Percentiles rank a stretch among this genome's conserved stretches.
These are phyloP conservation scores for Euglossa dilemma DNA, from an alignment of 1,140 invertebrate species.

Conservation along the genomic window DNA sequence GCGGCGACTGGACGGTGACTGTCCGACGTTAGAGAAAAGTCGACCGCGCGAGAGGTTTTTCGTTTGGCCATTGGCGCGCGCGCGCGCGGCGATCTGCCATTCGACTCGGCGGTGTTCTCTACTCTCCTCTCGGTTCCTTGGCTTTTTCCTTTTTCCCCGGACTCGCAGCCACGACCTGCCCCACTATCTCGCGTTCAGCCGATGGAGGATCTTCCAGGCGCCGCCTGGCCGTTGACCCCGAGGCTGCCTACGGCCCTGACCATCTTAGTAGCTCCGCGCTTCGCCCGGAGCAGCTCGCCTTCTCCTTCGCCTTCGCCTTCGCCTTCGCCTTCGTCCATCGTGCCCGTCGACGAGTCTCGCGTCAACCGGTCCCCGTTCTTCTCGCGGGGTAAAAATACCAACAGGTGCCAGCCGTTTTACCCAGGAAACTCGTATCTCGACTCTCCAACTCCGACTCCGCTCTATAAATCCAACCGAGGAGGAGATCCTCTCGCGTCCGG, in stretches of 20 bases:
- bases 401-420: neutral
- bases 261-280: conserved; percentile 40
- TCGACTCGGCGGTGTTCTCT: conserved; percentile 34
- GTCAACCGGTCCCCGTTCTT: neutral
- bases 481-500: neutral
- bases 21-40: too few species aligned
- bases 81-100: conserved; percentile 12
- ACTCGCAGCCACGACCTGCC: conserved; percentile 78
- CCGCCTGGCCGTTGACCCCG: conserved; percentile 80
- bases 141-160: conserved; percentile 40
- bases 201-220: conserved; percentile 78
- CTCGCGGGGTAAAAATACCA: neutral
- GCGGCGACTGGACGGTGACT: too few species aligned
- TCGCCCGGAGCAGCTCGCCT: too few species aligned
- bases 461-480: neutral
- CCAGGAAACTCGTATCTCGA: neutral
- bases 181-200: conserved; percentile 72
- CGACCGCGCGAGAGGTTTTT: neutral
- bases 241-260: conserved; percentile 66
- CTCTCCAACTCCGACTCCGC: neutral
- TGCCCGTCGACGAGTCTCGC: neutral
- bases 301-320: neutral
- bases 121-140: conserved; percentile 18
- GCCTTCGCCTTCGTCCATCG: neutral
- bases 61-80: conserved; percentile 8